Evolutionary conservation across 2,113 vertebrate genomes (phyloP).

Genomic region (Seriola aureovittata): DNA sequence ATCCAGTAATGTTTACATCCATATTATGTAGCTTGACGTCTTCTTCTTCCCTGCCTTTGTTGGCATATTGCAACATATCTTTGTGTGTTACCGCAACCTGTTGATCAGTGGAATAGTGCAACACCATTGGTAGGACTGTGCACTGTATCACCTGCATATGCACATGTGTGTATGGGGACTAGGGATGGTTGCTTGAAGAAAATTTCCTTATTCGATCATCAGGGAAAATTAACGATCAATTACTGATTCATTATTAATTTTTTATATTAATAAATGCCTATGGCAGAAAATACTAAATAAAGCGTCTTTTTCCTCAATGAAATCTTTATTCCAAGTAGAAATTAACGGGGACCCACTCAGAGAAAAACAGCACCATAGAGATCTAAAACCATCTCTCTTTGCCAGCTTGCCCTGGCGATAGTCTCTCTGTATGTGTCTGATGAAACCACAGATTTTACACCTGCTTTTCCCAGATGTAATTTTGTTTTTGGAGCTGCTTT

Average conservation of each 20-base stretch:
- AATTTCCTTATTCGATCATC: too few relatives aligned
- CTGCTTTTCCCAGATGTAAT: not conserved
- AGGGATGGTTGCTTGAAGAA: too few relatives aligned
- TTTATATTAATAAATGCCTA: too few relatives aligned
- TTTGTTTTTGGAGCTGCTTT: too few relatives aligned
- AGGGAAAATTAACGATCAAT: too few relatives aligned
- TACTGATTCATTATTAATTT: too few relatives aligned
- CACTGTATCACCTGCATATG: not conserved
- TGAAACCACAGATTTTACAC: not conserved
- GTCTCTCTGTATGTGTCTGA: not conserved
- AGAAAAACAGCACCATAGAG: too few relatives aligned
- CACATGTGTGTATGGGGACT: too few relatives aligned
- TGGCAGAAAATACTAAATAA: too few relatives aligned
- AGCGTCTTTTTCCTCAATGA: too few relatives aligned
- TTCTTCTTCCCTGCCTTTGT: not conserved
- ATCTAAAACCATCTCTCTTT: not conserved
- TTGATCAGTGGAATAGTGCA: not conserved
- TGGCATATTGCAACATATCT: not conserved
- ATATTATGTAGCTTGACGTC: not conserved
- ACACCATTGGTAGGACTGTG: not conserved
- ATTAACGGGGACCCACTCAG: too few relatives aligned
- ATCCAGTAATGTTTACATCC: not conserved
- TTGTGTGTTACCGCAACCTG: not conserved
- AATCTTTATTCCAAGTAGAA: too few relatives aligned
- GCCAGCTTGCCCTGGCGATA: not conserved